Evolutionary conservation across 2,113 vertebrate genomes (phyloP).

Genomic region (Anolis carolinensis): DNA sequence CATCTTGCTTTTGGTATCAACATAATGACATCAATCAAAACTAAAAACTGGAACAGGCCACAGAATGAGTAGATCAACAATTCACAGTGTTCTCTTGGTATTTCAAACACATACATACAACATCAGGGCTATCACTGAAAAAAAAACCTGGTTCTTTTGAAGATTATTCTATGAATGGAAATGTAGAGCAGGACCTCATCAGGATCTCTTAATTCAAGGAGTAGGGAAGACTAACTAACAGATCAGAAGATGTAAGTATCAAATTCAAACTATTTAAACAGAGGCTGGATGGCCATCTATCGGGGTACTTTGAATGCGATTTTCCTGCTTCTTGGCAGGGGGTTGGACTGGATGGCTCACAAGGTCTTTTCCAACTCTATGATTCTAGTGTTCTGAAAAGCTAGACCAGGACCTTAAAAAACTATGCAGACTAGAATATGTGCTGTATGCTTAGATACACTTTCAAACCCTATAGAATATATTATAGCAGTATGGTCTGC

Average conservation of each 20-base stretch:
- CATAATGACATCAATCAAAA: neutral
- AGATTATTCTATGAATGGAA: neutral
- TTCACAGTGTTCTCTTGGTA: neutral
- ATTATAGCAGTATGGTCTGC: neutral
- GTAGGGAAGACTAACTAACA: no score
- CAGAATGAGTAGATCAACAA: neutral
- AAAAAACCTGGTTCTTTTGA: neutral
- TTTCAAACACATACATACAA: neutral
- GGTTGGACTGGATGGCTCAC: no score
- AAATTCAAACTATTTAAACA: neutral
- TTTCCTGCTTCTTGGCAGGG: no score
- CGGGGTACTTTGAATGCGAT: no score
- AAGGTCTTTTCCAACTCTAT: no score
- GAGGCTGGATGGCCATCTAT: no score
- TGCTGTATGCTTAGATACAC: neutral
- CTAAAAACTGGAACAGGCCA: neutral
- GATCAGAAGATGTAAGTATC: neutral
- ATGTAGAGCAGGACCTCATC: neutral
- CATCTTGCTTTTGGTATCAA: neutral
- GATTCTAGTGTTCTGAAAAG: neutral
- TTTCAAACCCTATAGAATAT: neutral
- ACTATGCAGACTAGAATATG: neutral
- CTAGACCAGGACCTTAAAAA: neutral
- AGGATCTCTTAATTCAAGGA: no score
- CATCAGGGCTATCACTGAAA: neutral